These are phyloP conservation scores for Tolmerus cingulatus DNA, from an alignment of 2,888 invertebrate genomes.

Conservation along the genomic window DNA sequence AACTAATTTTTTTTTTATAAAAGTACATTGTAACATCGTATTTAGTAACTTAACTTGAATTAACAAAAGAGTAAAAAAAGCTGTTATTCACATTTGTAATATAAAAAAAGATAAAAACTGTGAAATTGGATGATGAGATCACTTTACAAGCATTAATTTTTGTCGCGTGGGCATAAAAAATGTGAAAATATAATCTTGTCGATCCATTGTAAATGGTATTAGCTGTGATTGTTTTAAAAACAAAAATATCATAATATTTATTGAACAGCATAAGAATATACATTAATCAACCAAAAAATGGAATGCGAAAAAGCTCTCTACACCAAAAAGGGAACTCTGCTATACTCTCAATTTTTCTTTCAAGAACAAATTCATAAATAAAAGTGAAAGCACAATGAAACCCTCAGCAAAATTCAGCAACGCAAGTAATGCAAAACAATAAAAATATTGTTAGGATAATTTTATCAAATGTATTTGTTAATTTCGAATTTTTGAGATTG, in stretches of 20 bases:
- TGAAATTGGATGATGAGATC: constrained; percentile 64
- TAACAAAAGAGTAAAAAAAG: constrained; percentile 15
- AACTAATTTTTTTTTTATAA: constrained; percentile 11
- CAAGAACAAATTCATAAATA: neutral
- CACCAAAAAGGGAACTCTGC: neutral
- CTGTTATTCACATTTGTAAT: constrained; percentile 38
- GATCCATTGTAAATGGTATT: neutral
- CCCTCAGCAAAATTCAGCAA: neutral
- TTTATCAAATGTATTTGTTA: neutral
- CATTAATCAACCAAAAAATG: neutral
- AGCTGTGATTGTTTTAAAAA: neutral
- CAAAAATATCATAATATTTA: neutral
- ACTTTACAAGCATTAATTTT: constrained; percentile 54
- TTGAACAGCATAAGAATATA: neutral
- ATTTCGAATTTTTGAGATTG: neutral
- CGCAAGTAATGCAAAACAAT: neutral
- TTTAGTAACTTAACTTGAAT: constrained; percentile 23
- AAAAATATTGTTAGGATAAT: neutral
- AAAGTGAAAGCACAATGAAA: neutral
- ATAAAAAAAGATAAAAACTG: constrained; percentile 57
- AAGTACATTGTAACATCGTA: constrained; percentile 32
- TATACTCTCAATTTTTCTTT: neutral
- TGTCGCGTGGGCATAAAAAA: constrained; percentile 19
- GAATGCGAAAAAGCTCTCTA: neutral
- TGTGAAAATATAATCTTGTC: constrained; percentile 13